Conservation (phyloP, 1,140 invertebrate genomes). For the Pseudomyrmex concolor region DNA sequence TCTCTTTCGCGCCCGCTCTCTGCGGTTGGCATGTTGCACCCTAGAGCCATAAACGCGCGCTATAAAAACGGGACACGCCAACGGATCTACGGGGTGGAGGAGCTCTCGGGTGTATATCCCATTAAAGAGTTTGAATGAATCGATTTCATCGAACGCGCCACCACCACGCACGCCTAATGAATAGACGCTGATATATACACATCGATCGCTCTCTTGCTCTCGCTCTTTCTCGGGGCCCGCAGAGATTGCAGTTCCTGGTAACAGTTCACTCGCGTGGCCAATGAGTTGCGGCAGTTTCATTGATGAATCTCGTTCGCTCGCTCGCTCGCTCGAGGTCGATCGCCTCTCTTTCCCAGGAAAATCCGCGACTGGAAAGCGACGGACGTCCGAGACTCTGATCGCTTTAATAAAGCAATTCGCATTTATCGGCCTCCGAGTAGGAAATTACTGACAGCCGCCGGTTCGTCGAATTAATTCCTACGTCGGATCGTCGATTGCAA, state of each 20-base stretch:
- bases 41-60: neutral
- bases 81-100: constrained; percentile 1
- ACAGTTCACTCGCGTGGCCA: constrained; percentile 37
- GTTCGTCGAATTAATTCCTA: constrained; percentile 33
- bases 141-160: constrained; percentile 64
- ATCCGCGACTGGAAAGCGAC: constrained; percentile 61
- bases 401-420: constrained; percentile 30
- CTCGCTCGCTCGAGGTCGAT: constrained; percentile 47
- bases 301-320: constrained; percentile 59
- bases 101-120: constrained; percentile 3
- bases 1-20: neutral
- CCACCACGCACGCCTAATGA: constrained; percentile 54
- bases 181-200: constrained; percentile 20
- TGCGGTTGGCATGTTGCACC: neutral
- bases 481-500: neutral
- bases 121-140: constrained; percentile 66
- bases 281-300: constrained; percentile 50
- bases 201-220: constrained; percentile 42
- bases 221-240: neutral
- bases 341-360: constrained; percentile 61
- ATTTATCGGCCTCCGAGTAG: neutral
- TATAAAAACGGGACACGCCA: neutral
- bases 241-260: constrained; percentile 61
- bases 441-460: neutral
- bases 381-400: constrained; percentile 27